Percentiles rank a stretch among this genome's conserved stretches.
These are phyloP conservation scores for Epinephelus coioides DNA, from an alignment of 2,797 vertebrate genomes.

Conservation along the genomic window DNA sequence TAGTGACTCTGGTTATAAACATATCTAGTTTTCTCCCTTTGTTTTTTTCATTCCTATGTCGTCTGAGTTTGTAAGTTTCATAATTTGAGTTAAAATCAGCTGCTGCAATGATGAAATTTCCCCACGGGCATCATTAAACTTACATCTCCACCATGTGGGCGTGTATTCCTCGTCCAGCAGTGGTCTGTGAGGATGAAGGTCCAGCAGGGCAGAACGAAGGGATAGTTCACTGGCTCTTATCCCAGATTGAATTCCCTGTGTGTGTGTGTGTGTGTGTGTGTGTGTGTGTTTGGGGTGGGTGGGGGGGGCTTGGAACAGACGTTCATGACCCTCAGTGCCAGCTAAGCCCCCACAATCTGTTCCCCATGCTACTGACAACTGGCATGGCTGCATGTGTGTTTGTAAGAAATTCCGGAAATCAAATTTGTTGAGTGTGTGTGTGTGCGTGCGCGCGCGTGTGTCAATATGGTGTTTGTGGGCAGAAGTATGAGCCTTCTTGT, in stretches of 20 bases:
- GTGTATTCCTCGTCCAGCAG: conserved; percentile 15
- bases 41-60: conserved; percentile 1
- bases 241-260: conserved; percentile 18
- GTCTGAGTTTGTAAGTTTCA: conserved; percentile 12
- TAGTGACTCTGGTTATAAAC: neutral
- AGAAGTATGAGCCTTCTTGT: neutral
- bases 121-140: conserved; percentile 25
- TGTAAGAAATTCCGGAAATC: no score
- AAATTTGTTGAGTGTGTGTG: no score
- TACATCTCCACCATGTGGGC: conserved; percentile 16
- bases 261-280: no score
- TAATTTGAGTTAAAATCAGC: conserved; percentile 15
- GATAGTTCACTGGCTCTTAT: conserved; percentile 32
- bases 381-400: neutral
- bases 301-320: neutral
- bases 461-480: conserved; percentile 5
- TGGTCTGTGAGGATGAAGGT: conserved; percentile 29
- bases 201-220: conserved; percentile 20
- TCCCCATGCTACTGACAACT: conserved; percentile 20
- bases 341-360: conserved; percentile 46
- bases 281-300: no score
- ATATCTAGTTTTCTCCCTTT: neutral
- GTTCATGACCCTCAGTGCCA: conserved; percentile 34
- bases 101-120: conserved; percentile 27
- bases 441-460: neutral